Percentiles rank a stretch among this genome's conserved stretches.
Conservation (phyloP, 2,888 invertebrate genomes). For the Acanthococcus lagerstroemiae region DNA sequence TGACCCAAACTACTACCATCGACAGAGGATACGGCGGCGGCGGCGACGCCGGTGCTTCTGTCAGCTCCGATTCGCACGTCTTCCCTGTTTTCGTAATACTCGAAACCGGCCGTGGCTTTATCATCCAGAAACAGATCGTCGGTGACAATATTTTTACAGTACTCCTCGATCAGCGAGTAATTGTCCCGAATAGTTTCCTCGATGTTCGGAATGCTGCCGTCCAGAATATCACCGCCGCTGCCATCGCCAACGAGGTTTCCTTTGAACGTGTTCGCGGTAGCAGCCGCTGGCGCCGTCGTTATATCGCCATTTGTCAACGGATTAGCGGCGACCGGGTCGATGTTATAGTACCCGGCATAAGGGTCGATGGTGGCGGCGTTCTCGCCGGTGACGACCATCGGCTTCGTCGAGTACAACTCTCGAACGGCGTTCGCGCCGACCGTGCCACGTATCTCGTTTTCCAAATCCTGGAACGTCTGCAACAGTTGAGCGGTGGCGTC, state of each 20-base stretch:
- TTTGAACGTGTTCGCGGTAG: neutral
- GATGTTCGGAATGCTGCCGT: constrained; percentile 8
- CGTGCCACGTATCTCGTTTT: constrained; percentile 11
- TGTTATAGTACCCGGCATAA: too few species aligned
- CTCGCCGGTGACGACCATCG: neutral
- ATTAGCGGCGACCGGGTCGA: neutral
- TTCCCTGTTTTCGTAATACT: constrained; percentile 25
- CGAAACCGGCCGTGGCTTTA: constrained; percentile 10
- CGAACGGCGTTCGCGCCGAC: constrained; percentile 4
- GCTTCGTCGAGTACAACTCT: constrained; percentile 1
- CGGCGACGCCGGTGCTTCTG: too few species aligned
- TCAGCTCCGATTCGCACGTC: too few species aligned
- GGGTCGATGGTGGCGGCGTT: neutral
- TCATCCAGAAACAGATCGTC: constrained; percentile 20
- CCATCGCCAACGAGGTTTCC: constrained; percentile 4
- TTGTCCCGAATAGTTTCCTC: constrained; percentile 22
- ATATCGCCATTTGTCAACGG: neutral
- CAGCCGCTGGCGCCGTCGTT: neutral
- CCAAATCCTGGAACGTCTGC: constrained; percentile 18
- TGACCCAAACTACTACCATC: too few species aligned
- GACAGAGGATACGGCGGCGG: too few species aligned
- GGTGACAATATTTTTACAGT: constrained; percentile 17
- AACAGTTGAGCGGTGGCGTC: constrained; percentile 6
- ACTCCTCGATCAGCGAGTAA: constrained; percentile 18
- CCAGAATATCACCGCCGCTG: too few species aligned